phyloP scores from a whole-genome alignment of 2,888 invertebrate genomes.

The Hydroisotoma schaefferi region DNA sequence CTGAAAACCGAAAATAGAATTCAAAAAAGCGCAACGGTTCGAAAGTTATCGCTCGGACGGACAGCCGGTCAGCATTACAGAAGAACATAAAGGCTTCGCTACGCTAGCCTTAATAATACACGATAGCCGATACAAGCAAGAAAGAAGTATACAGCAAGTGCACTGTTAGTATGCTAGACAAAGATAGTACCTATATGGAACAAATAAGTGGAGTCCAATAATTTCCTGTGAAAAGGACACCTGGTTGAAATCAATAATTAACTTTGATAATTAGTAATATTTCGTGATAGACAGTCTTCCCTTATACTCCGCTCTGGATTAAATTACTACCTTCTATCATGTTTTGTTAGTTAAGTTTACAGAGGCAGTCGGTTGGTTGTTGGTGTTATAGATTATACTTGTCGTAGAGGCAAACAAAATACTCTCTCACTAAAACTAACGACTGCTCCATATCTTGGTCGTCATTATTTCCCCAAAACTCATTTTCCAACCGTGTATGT shows the following conservation, averaged over 20 bases:
- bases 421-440: neutral
- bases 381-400: slow-evolving; percentile 1
- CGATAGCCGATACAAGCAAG: too few species aligned
- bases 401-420: neutral
- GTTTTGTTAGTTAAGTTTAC: slow-evolving; percentile 11
- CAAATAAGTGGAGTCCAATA: slow-evolving; percentile 23
- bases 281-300: slow-evolving; percentile 31
- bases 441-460: neutral
- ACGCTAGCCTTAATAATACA: too few species aligned
- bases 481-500: slow-evolving; percentile 4
- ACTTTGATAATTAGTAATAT: slow-evolving; percentile 47
- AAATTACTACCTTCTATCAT: slow-evolving; percentile 41
- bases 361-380: slow-evolving; percentile 6
- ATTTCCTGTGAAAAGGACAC: slow-evolving; percentile 48
- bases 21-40: too few species aligned
- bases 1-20: too few species aligned
- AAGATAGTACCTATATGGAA: too few species aligned
- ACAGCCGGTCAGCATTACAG: too few species aligned
- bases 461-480: neutral
- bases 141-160: too few species aligned
- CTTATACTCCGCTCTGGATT: slow-evolving; percentile 9
- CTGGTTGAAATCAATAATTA: slow-evolving; percentile 47
- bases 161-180: too few species aligned
- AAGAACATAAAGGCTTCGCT: too few species aligned
- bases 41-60: too few species aligned